A percentile compares a stretch with the other conserved stretches of the same genome.
phyloP scores from a whole-genome alignment of 2,797 vertebrate genomes.

The Phoxinus dragarum region DNA sequence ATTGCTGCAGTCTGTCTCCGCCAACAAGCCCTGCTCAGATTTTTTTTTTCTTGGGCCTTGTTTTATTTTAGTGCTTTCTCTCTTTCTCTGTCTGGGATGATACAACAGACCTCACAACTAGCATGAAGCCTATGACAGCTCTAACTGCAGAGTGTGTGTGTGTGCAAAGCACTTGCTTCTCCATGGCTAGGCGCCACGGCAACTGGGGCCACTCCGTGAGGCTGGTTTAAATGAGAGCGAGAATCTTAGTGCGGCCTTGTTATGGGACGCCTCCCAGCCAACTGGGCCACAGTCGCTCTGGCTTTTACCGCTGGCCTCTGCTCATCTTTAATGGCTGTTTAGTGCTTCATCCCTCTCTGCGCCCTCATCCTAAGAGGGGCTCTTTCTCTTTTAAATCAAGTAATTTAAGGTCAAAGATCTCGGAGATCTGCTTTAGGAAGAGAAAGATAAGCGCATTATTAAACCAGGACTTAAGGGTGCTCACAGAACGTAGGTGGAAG shows the following conservation, averaged over 20 bases:
- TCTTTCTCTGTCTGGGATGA: conserved; percentile 45
- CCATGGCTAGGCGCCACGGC: conserved; percentile 64
- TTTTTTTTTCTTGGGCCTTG: conserved; percentile 24
- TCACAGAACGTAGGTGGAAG: neutral
- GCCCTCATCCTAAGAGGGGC: neutral
- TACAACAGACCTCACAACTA: conserved; percentile 31
- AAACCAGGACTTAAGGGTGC: neutral
- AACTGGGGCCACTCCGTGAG: conserved; percentile 52
- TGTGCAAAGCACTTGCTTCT: conserved; percentile 59
- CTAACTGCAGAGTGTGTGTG: conserved; percentile 28
- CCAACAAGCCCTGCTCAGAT: conserved; percentile 12
- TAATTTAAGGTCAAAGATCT: conserved; percentile 21
- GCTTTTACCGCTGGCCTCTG: conserved; percentile 70
- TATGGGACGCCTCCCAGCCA: conserved; percentile 73
- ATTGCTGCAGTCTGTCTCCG: conserved; percentile 13
- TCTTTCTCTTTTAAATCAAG: conserved; percentile 21
- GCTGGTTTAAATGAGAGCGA: conserved; percentile 73
- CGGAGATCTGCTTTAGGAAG: conserved; percentile 26
- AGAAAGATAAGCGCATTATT: neutral
- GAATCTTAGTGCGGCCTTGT: conserved; percentile 68
- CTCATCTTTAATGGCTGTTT: conserved; percentile 70
- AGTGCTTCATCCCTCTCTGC: conserved; percentile 44
- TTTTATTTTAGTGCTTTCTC: conserved; percentile 48
- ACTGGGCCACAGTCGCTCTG: conserved; percentile 75
- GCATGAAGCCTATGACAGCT: conserved; percentile 43